Evolutionary conservation across 2,888 invertebrate genomes (phyloP).

Genomic region (Scrobipalpa costella): DNA sequence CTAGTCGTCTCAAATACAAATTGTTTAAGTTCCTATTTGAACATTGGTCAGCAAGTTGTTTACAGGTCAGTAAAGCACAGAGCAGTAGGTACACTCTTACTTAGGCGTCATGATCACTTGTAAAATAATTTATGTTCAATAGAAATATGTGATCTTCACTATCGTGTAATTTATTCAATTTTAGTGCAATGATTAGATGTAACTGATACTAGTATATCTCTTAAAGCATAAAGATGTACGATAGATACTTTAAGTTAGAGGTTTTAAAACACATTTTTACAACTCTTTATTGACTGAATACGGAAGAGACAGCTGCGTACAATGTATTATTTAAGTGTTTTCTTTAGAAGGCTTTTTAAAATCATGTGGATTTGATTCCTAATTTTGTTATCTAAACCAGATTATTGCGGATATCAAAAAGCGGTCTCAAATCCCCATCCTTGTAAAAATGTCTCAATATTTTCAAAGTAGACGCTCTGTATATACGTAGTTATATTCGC

Average conservation of each 20-base stretch:
- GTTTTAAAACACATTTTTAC: conserved; percentile 67
- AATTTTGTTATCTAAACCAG: not conserved
- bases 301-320: conserved; percentile 65
- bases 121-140: conserved; percentile 49
- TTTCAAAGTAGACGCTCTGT: conserved; percentile 63
- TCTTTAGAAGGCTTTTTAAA: conserved; percentile 40
- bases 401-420: too few species aligned
- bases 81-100: conserved; percentile 48
- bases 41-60: conserved; percentile 22
- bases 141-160: conserved; percentile 66
- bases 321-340: conserved; percentile 61
- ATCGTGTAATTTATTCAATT: conserved; percentile 76
- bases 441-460: conserved; percentile 29
- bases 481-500: conserved; percentile 64
- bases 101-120: conserved; percentile 32
- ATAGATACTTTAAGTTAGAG: conserved; percentile 68
- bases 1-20: conserved; percentile 49
- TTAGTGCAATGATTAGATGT: conserved; percentile 80
- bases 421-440: not conserved
- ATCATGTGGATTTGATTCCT: not conserved
- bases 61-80: conserved; percentile 48
- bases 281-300: conserved; percentile 73
- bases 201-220: conserved; percentile 67
- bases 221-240: conserved; percentile 64
- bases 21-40: conserved; percentile 55